These are phyloP conservation scores for Plagodis dolabraria DNA, from an alignment of 2,888 invertebrate genomes.

Conservation along the genomic window DNA sequence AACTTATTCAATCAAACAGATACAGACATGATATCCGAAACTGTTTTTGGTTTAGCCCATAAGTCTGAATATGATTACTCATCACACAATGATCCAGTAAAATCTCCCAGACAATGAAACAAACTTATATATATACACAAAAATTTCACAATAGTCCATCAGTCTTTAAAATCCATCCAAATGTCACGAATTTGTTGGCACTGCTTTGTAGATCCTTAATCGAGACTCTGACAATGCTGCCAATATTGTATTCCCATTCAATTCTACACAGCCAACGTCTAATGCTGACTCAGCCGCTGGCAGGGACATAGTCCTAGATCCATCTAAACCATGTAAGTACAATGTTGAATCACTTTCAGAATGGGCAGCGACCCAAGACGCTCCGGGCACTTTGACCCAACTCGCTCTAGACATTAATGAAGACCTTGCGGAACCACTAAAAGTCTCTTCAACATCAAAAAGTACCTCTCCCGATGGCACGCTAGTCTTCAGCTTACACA, in stretches of 20 bases:
- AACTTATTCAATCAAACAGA: no score
- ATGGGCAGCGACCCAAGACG: conserved; percentile 89
- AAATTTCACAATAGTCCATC: neutral
- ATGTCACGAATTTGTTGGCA: conserved; percentile 31
- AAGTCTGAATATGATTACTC: no score
- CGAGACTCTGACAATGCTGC: conserved; percentile 88
- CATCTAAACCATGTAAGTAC: conserved; percentile 86
- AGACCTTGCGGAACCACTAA: conserved; percentile 88
- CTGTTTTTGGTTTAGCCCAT: no score
- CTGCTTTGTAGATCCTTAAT: conserved; percentile 86
- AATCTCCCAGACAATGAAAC: no score
- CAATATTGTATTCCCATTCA: conserved; percentile 81
- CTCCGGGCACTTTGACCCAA: conserved; percentile 83
- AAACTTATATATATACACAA: neutral
- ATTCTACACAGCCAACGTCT: conserved; percentile 87
- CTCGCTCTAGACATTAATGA: conserved; percentile 88
- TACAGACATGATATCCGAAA: no score
- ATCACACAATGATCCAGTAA: no score
- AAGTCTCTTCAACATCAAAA: conserved; percentile 85
- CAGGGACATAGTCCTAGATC: conserved; percentile 75
- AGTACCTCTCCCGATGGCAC: conserved; percentile 72
- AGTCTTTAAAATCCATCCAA: neutral
- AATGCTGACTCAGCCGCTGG: conserved; percentile 87
- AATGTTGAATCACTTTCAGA: conserved; percentile 89
- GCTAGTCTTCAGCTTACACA: conserved; percentile 69